These are phyloP conservation scores for Nemotelus pantherinus DNA, from an alignment of 2,888 invertebrate species.

Conservation along the genomic window DNA sequence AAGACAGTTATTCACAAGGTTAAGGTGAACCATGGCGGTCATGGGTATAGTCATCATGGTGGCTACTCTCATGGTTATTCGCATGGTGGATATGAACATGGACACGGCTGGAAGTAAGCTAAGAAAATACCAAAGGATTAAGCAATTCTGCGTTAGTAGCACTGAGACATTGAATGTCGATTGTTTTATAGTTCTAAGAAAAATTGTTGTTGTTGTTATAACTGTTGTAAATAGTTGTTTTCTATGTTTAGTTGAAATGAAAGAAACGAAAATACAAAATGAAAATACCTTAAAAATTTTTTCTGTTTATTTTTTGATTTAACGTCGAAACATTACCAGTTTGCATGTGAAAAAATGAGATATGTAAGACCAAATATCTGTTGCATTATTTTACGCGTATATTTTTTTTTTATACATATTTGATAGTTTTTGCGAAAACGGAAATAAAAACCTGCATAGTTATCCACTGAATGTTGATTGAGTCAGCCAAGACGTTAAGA, in stretches of 20 bases:
- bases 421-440: too few species aligned
- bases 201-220: slow-evolving; percentile 42
- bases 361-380: too few species aligned
- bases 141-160: slow-evolving; percentile 8
- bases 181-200: slow-evolving; percentile 46
- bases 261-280: slow-evolving; percentile 17
- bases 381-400: too few species aligned
- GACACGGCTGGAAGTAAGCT: slow-evolving; percentile 51
- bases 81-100: neutral
- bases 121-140: neutral
- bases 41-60: slow-evolving; percentile 46
- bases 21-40: slow-evolving; percentile 53
- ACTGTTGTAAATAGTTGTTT: slow-evolving; percentile 44
- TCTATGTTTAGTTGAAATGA: slow-evolving; percentile 3
- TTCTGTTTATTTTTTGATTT: too few species aligned
- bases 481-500: too few species aligned
- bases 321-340: too few species aligned
- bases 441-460: too few species aligned
- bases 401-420: too few species aligned
- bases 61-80: neutral
- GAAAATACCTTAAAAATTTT: too few species aligned
- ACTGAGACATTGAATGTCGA: slow-evolving; percentile 44
- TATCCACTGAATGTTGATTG: too few species aligned
- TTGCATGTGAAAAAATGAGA: too few species aligned
- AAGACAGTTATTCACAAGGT: slow-evolving; percentile 71